phyloP scores from a whole-genome alignment of 2,888 invertebrate genomes.

The Andrena minutula region DNA sequence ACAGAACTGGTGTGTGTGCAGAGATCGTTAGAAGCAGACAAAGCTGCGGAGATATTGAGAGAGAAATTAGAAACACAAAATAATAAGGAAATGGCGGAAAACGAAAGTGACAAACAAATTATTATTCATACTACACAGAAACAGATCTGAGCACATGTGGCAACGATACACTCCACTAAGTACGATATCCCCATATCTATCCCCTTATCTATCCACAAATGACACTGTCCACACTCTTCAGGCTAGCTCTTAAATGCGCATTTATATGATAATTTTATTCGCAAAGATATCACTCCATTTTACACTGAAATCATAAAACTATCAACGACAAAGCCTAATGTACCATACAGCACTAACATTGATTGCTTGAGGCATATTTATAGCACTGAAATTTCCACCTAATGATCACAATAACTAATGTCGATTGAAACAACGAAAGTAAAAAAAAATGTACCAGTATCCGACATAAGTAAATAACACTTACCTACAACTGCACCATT shows the following conservation, averaged over 20 bases:
- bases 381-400: background rate
- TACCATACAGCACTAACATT: background rate
- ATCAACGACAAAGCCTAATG: background rate
- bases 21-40: too few relatives aligned
- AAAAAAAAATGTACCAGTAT: too few relatives aligned
- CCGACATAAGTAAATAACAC: too few relatives aligned
- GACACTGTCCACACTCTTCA: background rate
- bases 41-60: too few relatives aligned
- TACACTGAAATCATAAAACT: background rate
- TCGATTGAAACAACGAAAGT: too few relatives aligned
- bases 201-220: constrained; percentile 1
- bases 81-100: too few relatives aligned
- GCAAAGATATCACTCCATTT: background rate
- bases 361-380: background rate
- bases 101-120: too few relatives aligned
- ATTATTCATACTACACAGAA: background rate
- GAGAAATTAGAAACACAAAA: too few relatives aligned
- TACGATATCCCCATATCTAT: background rate
- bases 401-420: background rate
- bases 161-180: background rate
- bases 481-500: too few relatives aligned
- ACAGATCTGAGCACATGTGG: background rate
- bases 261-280: constrained; percentile 2
- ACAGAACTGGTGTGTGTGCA: too few relatives aligned
- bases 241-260: background rate